Base-by-base conservation (phyloP, 2,113 vertebrate species). In the Megalops atlanticus region DNA sequence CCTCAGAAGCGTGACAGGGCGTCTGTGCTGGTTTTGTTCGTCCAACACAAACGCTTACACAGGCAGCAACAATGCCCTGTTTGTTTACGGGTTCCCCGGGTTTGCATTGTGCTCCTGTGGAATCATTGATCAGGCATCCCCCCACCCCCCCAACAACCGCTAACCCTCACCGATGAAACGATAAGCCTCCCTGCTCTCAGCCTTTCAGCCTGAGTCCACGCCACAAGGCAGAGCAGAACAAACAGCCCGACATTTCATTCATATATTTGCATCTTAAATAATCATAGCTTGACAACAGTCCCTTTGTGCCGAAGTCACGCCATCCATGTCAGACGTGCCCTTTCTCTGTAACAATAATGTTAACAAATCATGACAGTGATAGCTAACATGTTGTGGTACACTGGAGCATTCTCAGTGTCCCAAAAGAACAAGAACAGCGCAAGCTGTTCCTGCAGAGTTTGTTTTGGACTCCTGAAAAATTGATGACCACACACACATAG, bases 231-330 rank as follows among this genome's bases (percentile, higher is more conserved):
- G n/a, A 31, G 58, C n/a, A 64, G 58, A n/a, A 64, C 58, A 8
- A 31, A 8, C 58, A 24, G 5, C 58, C 54, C 8, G n/a, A 64
- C 58, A 10, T 31, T 31, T 64, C 58, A 64, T 31, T 64, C 58
- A 64, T 64, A 10, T n/a, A 64, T 64, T 64, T 64, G 58, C 58
- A 64, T 64, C 58, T 64, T 64, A 64, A 64, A 64, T n/a, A 8
- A n/a, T 31, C 58, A 64, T 1, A 64, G 58, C 24, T 64, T 64
- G 6, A 64, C 58, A 64, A 64, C 11, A 0, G 2, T 11, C 8
- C 4, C 58, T 31, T 64, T 64, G 49, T 54, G 58, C n/a, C n/a
- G 24, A 24, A 10, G n/a, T 64, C n/a, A 64, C 12, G 58, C n/a
- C 58, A 64, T 64, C 0, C 58, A n/a, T n/a, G 24, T 7, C 58